Evolutionary conservation across 1,140 invertebrate genomes (phyloP).

Genomic region (Leptoteleia sp.): DNA sequence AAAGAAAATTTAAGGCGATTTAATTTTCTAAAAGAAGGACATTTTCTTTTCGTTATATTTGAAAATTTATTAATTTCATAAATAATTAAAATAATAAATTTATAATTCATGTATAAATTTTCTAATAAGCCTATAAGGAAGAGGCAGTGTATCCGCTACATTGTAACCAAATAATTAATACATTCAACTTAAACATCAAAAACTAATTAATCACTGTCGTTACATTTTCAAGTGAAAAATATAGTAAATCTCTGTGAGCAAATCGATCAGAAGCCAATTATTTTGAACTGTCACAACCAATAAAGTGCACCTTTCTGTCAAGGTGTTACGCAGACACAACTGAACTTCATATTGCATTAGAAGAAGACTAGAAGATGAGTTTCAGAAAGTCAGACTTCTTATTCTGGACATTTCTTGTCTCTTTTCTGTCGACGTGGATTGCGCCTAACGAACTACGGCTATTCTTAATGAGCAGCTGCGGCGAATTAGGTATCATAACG

Average conservation of each 20-base stretch:
- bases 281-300: slow-evolving; percentile 24
- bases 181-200: too few species aligned
- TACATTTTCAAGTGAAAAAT: too few species aligned
- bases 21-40: too few species aligned
- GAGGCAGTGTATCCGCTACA: too few species aligned
- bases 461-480: slow-evolving; percentile 54
- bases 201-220: too few species aligned
- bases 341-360: slow-evolving; percentile 60
- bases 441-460: slow-evolving; percentile 38
- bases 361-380: slow-evolving; percentile 42
- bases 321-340: slow-evolving; percentile 61
- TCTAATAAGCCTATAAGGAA: too few species aligned
- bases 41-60: too few species aligned
- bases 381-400: slow-evolving; percentile 58
- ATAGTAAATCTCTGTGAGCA: neutral
- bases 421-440: slow-evolving; percentile 29
- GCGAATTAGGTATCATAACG: slow-evolving; percentile 55
- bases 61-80: too few species aligned
- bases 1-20: too few species aligned
- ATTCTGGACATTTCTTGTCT: slow-evolving; percentile 36
- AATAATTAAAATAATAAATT: too few species aligned
- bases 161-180: too few species aligned
- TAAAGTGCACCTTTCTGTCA: slow-evolving; percentile 44
- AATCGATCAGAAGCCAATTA: slow-evolving; percentile 18
- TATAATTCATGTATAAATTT: too few species aligned